Percentiles rank a stretch among this genome's conserved stretches.
Evolutionary conservation across 2,888 invertebrate species (phyloP).

Genomic region (Thelaira solivaga): DNA sequence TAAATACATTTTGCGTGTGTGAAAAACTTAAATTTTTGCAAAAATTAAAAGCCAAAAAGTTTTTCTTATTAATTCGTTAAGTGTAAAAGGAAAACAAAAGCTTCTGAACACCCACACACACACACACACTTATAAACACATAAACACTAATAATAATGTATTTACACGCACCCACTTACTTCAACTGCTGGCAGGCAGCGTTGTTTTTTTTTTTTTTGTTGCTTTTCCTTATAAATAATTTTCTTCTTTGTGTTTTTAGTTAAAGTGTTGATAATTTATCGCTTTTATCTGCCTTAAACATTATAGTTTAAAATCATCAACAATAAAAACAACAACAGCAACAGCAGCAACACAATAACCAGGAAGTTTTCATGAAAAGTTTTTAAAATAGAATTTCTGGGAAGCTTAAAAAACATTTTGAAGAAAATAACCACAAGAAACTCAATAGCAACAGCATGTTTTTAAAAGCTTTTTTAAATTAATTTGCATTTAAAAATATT

Average conservation of each 20-base stretch:
- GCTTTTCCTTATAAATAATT: not conserved
- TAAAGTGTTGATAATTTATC: conserved; percentile 62
- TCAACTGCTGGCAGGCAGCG: conserved; percentile 9
- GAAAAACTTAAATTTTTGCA: conserved; percentile 12
- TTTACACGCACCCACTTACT: conserved; percentile 6
- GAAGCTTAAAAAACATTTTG: too few species aligned
- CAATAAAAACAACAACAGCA: not conserved
- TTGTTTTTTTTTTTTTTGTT: not conserved
- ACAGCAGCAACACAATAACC: not conserved
- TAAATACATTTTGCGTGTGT: conserved; percentile 22
- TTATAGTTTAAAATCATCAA: conserved; percentile 46
- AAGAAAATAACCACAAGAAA: too few species aligned
- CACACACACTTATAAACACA: not conserved
- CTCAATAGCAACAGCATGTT: too few species aligned
- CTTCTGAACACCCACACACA: not conserved
- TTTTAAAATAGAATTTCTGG: too few species aligned
- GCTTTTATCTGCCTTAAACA: conserved; percentile 60
- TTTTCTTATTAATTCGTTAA: conserved; percentile 20
- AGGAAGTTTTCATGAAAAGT: too few species aligned
- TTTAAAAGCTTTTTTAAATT: too few species aligned
- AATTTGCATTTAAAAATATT: too few species aligned
- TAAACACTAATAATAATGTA: not conserved
- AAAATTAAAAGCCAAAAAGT: conserved; percentile 25
- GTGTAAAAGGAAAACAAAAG: conserved; percentile 7
- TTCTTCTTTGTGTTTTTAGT: conserved; percentile 22